Evolutionary conservation across 2,113 vertebrate genomes (phyloP).

Genomic region (Gulo gulo): DNA sequence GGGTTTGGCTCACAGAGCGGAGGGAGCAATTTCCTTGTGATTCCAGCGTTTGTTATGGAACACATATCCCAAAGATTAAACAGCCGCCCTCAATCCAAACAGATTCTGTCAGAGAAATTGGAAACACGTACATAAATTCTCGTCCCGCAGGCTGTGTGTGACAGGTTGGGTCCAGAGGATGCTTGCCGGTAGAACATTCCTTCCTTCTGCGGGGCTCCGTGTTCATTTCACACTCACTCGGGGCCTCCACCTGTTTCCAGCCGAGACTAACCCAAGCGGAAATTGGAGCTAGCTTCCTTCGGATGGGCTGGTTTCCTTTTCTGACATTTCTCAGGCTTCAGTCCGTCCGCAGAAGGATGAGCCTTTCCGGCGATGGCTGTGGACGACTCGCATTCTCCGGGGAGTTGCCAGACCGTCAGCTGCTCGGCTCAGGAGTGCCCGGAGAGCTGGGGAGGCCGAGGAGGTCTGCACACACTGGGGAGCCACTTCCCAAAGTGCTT

Average conservation of each 20-base stretch:
- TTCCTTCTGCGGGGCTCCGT: neutral
- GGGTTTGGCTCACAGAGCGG: conserved; percentile 56
- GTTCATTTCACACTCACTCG: neutral
- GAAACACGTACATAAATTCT: conserved; percentile 52
- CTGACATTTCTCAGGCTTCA: neutral
- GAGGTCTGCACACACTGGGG: neutral
- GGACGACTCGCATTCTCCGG: neutral
- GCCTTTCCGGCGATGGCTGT: neutral
- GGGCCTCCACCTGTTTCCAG: neutral
- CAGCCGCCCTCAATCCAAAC: conserved; percentile 65
- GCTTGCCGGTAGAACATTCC: neutral
- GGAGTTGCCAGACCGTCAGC: neutral
- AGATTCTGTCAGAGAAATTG: conserved; percentile 59
- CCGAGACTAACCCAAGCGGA: neutral
- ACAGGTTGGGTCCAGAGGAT: conserved; percentile 1
- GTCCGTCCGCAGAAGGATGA: neutral
- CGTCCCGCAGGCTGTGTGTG: conserved; percentile 23
- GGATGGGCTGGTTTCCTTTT: neutral
- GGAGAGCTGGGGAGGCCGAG: neutral
- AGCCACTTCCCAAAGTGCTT: neutral
- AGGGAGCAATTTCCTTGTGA: conserved; percentile 57
- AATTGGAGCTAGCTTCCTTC: conserved; percentile 44
- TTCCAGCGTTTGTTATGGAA: conserved; percentile 61
- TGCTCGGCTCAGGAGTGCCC: neutral
- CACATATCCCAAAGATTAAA: conserved; percentile 74